Evolutionary conservation across 1,140 invertebrate genomes (phyloP).

Genomic region (Harlomillsia oculata): DNA sequence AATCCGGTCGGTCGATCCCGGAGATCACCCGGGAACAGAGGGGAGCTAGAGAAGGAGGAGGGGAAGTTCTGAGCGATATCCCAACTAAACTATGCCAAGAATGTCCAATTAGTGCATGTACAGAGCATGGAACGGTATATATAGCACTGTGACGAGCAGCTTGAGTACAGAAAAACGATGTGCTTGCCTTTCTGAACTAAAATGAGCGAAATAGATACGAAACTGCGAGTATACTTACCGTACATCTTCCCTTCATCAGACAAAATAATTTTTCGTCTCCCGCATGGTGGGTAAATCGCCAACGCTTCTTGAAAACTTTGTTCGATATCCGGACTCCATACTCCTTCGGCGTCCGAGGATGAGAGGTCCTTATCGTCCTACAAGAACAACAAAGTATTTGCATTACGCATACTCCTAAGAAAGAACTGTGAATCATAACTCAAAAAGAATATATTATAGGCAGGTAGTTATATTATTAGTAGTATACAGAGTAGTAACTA

Average conservation of each 20-base stretch:
- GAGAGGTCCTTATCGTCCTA: conserved; percentile 81
- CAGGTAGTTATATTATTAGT: too few species aligned
- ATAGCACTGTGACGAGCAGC: background rate
- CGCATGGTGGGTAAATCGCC: conserved; percentile 98
- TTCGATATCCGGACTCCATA: conserved; percentile 99
- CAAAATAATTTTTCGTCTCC: conserved; percentile 96
- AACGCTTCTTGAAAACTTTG: conserved; percentile 99
- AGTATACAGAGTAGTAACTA: background rate
- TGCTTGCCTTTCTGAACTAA: conserved; percentile 16
- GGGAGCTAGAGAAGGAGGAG: conserved; percentile 30
- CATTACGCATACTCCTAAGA: background rate
- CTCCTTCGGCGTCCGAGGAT: conserved; percentile 94
- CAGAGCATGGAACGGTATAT: conserved; percentile 12
- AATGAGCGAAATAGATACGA: conserved; percentile 32
- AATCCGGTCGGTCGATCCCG: conserved; percentile 32
- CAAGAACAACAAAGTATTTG: conserved; percentile 29
- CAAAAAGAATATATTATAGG: background rate
- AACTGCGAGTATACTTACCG: conserved; percentile 63
- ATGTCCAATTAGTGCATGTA: conserved; percentile 37
- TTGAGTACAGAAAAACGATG: conserved; percentile 11
- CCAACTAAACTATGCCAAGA: conserved; percentile 36
- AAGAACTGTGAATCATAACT: background rate
- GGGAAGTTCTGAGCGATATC: conserved; percentile 28
- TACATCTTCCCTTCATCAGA: conserved; percentile 99
- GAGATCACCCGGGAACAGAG: conserved; percentile 33